These are phyloP conservation scores for Hapalemur alaotrensis DNA, from an alignment of 2,797 vertebrate species.

Conservation along the genomic window DNA sequence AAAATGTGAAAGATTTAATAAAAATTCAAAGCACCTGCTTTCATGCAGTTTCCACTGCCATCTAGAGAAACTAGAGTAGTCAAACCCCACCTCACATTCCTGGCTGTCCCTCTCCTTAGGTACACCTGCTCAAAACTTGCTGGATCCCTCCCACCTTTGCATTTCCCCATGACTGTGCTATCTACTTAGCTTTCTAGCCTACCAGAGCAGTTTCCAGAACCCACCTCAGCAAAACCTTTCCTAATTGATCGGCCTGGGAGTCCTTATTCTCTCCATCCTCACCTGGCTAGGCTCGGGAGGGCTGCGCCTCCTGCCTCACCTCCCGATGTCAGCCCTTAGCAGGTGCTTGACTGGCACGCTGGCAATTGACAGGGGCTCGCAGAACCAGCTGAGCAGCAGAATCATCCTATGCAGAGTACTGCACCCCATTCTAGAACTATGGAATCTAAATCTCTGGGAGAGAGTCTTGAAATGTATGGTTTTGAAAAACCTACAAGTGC, in stretches of 20 bases:
- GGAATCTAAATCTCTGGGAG: background rate
- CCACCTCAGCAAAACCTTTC: background rate
- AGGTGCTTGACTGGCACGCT: background rate
- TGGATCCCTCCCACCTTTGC: background rate
- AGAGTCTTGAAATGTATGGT: background rate
- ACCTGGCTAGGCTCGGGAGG: too few relatives aligned
- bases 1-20: background rate
- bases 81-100: background rate
- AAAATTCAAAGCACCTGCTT: background rate
- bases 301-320: background rate
- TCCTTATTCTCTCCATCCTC: background rate
- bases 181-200: background rate
- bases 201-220: background rate
- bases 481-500: background rate
- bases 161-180: background rate
- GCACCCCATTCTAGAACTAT: background rate
- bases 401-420: background rate
- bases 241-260: background rate
- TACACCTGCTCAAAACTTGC: background rate
- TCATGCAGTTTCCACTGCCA: background rate
- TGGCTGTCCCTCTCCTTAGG: background rate
- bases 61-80: background rate
- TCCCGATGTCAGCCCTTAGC: background rate
- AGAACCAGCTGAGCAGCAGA: background rate
- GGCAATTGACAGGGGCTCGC: background rate